Evolutionary conservation across 2,888 invertebrate genomes (phyloP).

Genomic region (Ectemnius cavifrons): DNA sequence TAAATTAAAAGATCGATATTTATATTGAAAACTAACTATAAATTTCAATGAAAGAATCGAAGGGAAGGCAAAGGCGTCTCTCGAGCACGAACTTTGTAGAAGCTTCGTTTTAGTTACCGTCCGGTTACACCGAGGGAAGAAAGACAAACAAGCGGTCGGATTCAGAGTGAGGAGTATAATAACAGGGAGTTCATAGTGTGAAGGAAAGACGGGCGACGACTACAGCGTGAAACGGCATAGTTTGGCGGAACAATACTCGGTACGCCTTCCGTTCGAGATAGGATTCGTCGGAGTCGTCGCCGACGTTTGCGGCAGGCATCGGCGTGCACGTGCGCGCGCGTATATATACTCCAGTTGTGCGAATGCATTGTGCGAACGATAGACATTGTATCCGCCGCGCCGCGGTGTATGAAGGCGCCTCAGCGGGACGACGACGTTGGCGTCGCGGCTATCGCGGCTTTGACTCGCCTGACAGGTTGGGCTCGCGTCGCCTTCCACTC

Average conservation of each 20-base stretch:
- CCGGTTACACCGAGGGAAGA: too few species aligned
- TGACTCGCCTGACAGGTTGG: slow-evolving; percentile 67
- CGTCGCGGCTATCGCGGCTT: slow-evolving; percentile 51
- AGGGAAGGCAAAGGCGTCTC: too few species aligned
- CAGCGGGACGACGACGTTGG: slow-evolving; percentile 12
- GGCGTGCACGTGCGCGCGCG: slow-evolving; percentile 19
- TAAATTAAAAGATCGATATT: too few species aligned
- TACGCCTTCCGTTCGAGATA: slow-evolving; percentile 75
- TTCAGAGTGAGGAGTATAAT: slow-evolving; percentile 17
- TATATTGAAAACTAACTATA: too few species aligned
- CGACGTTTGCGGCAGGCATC: slow-evolving; percentile 29
- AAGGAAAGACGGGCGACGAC: slow-evolving; percentile 72
- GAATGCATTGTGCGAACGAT: slow-evolving; percentile 35
- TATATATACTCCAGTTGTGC: neutral
- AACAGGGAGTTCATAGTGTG: slow-evolving; percentile 29
- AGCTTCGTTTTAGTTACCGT: too few species aligned
- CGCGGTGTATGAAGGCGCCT: neutral
- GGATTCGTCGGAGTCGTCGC: slow-evolving; percentile 64
- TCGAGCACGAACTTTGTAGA: too few species aligned
- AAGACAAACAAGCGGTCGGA: neutral
- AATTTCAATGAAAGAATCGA: too few species aligned
- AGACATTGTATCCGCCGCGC: slow-evolving; percentile 30
- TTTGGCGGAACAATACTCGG: slow-evolving; percentile 71
- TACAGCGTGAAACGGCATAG: slow-evolving; percentile 71
- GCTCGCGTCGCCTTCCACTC: slow-evolving; percentile 54